Evolutionary conservation across 2,113 vertebrate species (phyloP), one percentile per base, ranked within the genome.

Genomic region (Scomber colias): DNA sequence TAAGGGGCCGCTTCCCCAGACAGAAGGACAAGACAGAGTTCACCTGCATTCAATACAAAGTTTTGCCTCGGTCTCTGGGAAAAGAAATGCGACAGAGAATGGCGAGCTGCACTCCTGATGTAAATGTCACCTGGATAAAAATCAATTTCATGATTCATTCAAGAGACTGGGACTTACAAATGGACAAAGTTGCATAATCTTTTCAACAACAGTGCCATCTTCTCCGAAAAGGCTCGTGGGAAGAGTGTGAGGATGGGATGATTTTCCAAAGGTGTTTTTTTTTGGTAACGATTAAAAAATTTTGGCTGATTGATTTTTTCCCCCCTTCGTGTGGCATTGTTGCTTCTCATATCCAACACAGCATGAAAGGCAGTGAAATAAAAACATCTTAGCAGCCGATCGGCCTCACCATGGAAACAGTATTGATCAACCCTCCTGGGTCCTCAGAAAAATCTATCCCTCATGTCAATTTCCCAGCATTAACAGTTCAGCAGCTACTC

Each of bases 351-450:
- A 90, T 90, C 72, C 80, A 89, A 84, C 87, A 57, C 88, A 86
- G 86, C 87, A 74, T 86, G 91, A 91, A 85, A 88, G 90, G 78
- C 72, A 62, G 81, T 48, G 77, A 90, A 93, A 94, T 94, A 90
- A 92, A 92, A 93, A 91, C 91, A 94, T 93, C 87, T 91, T 89
- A 90, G 87, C 83, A 78, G 87, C 87, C 91, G 91, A 92, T 90
- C 81, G 72, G 82, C 88, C 82, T 91, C 90, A 86, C 93, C 92
- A 94, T 94, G 87, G 91, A 85, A 94, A 94, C 93, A 84, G 87
- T 92, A 94, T 93, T 75, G 90, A 92, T 92, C 90, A 92, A 83
- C 78, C 67, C 90, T 90, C 85, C 70, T 77, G 89, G 89, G 88
- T 83, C 86, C 88, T 90, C 71, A 77, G 85, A 89, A 85, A 89